Conservation (phyloP, 2,888 invertebrate genomes). For the Tethea ocularis region DNA sequence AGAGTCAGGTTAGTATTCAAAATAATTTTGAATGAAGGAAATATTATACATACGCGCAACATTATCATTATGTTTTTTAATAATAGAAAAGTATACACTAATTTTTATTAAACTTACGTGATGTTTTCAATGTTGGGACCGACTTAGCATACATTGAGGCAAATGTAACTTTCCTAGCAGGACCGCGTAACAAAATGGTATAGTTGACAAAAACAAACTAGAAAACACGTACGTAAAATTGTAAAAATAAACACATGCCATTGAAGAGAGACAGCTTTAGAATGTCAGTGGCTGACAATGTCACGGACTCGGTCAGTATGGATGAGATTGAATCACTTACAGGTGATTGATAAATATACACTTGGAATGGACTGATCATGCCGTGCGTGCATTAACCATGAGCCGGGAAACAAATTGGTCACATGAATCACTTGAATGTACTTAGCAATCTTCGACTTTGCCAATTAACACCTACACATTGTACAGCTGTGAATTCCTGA, state of each 20-base stretch:
- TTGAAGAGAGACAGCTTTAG: constrained; percentile 7
- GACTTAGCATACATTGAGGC: no score
- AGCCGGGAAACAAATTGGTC: background rate
- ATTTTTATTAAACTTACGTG: no score
- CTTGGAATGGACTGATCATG: background rate
- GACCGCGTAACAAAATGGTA: no score
- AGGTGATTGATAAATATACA: constrained; percentile 1
- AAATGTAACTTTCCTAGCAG: no score
- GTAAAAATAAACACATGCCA: constrained; percentile 3
- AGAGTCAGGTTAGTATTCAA: constrained; percentile 83
- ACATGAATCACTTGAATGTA: background rate
- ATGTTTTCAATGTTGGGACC: no score
- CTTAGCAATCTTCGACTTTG: background rate
- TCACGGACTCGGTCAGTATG: constrained; percentile 7
- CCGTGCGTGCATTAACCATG: constrained; percentile 2
- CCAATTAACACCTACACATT: constrained; percentile 7
- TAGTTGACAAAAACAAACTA: background rate
- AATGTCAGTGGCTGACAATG: constrained; percentile 7
- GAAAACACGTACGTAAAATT: background rate
- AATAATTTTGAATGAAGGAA: no score
- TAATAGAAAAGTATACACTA: no score
- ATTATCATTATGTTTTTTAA: no score
- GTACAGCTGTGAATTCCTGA: background rate
- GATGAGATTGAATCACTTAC: constrained; percentile 6
- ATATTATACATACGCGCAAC: no score